Percentiles rank a stretch among this genome's conserved stretches.
phyloP scores from a whole-genome alignment of 37 sponge, comb jelly and placozoan species.

The Aplysina aerophoba region DNA sequence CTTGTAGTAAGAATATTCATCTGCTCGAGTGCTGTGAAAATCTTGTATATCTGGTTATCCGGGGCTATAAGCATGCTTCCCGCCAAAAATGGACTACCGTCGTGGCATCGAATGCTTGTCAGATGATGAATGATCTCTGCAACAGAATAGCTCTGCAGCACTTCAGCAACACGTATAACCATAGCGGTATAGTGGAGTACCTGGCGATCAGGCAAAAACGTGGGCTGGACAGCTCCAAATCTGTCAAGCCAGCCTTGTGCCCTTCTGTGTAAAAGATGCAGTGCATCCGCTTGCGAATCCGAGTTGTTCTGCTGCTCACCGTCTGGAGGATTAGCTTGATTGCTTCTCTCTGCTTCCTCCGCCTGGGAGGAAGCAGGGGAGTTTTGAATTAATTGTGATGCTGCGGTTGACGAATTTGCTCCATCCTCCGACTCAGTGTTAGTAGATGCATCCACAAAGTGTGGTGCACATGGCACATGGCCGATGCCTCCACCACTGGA shows the following conservation, averaged over 20 bases:
- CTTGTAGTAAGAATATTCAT: neutral
- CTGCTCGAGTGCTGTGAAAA: neutral
- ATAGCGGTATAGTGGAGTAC: neutral
- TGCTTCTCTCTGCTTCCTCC: neutral
- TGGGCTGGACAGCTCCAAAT: no score
- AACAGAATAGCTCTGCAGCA: neutral
- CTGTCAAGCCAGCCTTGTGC: neutral
- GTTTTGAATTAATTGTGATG: neutral
- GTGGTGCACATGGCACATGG: neutral
- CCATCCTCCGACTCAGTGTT: neutral
- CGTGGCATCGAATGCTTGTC: neutral
- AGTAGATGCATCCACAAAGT: neutral
- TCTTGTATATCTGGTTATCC: neutral
- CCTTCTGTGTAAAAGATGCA: neutral
- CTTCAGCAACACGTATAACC: neutral
- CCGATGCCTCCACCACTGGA: no score
- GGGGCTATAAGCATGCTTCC: neutral
- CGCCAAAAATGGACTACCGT: conserved; percentile 5
- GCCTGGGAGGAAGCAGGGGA: neutral
- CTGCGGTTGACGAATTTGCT: neutral
- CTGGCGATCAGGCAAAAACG: neutral
- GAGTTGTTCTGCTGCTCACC: neutral
- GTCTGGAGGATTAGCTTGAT: neutral
- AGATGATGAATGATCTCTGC: neutral
- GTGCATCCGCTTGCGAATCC: no score